Evolutionary conservation across 2,113 vertebrate species (phyloP).

Genomic region (Lynx canadensis): DNA sequence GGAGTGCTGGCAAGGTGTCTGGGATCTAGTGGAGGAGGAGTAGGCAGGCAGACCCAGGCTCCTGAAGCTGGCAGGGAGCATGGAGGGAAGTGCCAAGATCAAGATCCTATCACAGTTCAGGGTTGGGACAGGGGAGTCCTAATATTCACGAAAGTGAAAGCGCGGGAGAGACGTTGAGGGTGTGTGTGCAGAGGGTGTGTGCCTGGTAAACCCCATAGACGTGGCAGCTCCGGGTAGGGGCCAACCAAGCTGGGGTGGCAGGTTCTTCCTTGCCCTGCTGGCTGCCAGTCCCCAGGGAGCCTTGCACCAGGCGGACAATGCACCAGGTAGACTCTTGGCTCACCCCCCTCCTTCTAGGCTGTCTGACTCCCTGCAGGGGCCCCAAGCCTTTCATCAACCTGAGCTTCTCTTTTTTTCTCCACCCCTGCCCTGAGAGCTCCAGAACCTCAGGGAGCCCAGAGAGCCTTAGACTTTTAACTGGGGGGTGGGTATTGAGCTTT

Average conservation of each 20-base stretch:
- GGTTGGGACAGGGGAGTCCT: not conserved
- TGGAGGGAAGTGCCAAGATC: not conserved
- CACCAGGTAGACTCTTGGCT: slow-evolving; percentile 67
- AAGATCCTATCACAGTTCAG: not conserved
- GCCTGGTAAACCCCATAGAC: not conserved
- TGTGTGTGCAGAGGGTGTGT: slow-evolving; percentile 53
- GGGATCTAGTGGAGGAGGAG: not conserved
- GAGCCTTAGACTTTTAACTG: not conserved
- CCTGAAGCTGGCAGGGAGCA: not conserved
- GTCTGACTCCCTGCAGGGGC: not conserved
- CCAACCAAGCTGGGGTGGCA: not conserved
- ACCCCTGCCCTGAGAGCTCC: not conserved
- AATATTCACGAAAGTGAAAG: slow-evolving; percentile 64
- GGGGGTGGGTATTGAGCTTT: not conserved
- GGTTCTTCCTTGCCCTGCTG: not conserved
- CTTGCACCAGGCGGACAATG: slow-evolving; percentile 49
- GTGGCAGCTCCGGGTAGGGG: slow-evolving; percentile 69
- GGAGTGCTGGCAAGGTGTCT: not conserved
- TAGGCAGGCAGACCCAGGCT: not conserved
- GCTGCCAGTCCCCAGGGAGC: slow-evolving; percentile 34
- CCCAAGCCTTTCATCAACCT: not conserved
- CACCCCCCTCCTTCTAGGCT: slow-evolving; percentile 1
- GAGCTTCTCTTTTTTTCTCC: not conserved
- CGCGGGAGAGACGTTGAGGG: not conserved
- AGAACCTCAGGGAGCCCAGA: not conserved